Evolutionary conservation across 2,888 invertebrate genomes (phyloP), one percentile per base, ranked within the genome.

Genomic region (Agrotis ipsilon): DNA sequence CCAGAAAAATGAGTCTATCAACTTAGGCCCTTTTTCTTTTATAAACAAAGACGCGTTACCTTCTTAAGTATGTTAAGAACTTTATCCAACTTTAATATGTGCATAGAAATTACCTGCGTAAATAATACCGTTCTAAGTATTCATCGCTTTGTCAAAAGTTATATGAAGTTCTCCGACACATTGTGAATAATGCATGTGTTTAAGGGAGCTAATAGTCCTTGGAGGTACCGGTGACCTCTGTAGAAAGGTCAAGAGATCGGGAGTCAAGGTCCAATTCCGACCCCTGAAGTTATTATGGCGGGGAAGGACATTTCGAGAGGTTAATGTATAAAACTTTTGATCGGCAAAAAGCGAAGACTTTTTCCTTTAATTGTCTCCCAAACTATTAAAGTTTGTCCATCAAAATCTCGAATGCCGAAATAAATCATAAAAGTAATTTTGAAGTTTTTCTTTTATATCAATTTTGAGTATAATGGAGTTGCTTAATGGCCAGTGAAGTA

Each of bases 141-240:
- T 76, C 78, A 81, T 71, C 64, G 51, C 72, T 76, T 72, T 77
- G 72, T 72, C 61, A 71, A 67, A 78, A 78, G 51, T 78, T 78
- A 67, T 81, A 81, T 48, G 51, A 81, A 81, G 61, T 78, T 78
- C 71, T 64, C 59, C 21, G 55, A 72, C 61, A 81, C 64, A 72
- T 72, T 51, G 52, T 78, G 81, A 78, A 78, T 78, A 76, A 78
- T 77, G 61, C 67, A 78, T 78, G 67, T 62, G 77, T 57, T 75
- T 63, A 73, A 27, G 49, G 63, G 69, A 69, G 65, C 57, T 80
- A 75, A 77, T 76, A 78, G 71, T 11, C 68, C 43, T 62, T 62
- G 13, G 24, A 59, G 55, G 64, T 45, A 43, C 51, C 43, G 45
- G 48, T 24, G 67, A 72, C 81, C 81, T 72, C 32, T 32, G 11